Conservation (phyloP, 2,888 invertebrate genomes). For the Parapristionchus giblindavisi region DNA sequence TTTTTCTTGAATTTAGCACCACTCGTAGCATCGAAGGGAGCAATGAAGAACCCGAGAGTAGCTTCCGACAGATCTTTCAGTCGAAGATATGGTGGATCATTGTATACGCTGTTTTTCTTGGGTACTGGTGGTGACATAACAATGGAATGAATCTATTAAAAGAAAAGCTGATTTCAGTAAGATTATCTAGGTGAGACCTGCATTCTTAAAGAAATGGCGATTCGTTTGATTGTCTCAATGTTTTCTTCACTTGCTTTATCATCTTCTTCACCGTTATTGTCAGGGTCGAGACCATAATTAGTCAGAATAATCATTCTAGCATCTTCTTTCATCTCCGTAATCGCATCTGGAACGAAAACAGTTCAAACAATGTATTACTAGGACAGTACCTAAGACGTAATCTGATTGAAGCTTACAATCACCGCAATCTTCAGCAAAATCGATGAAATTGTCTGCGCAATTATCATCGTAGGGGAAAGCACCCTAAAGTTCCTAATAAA, state of each 20-base stretch:
- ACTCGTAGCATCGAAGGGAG: conserved; percentile 11
- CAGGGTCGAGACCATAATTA: conserved; percentile 3
- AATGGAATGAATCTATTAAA: conserved; percentile 22
- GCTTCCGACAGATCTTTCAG: conserved; percentile 13
- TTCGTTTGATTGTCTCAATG: not conserved
- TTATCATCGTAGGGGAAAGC: not conserved
- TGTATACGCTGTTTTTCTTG: not conserved
- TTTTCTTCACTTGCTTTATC: not conserved
- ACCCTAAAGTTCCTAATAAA: not conserved
- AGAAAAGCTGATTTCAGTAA: not conserved
- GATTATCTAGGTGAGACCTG: not conserved
- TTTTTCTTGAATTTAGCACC: not conserved
- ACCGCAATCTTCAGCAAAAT: not conserved
- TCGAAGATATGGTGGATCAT: not conserved
- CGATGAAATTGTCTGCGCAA: not conserved
- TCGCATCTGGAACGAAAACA: not conserved
- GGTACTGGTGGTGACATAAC: not conserved
- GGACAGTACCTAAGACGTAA: conserved; percentile 2
- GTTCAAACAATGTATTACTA: no score
- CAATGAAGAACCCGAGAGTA: conserved; percentile 19
- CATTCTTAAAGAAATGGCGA: conserved; percentile 6
- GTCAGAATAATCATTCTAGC: conserved; percentile 14
- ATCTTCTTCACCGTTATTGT: not conserved
- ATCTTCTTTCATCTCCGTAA: conserved; percentile 17
- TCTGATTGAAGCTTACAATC: not conserved